Base-by-base conservation (phyloP, 2,888 invertebrate genomes). In the Andrena minutula region DNA sequence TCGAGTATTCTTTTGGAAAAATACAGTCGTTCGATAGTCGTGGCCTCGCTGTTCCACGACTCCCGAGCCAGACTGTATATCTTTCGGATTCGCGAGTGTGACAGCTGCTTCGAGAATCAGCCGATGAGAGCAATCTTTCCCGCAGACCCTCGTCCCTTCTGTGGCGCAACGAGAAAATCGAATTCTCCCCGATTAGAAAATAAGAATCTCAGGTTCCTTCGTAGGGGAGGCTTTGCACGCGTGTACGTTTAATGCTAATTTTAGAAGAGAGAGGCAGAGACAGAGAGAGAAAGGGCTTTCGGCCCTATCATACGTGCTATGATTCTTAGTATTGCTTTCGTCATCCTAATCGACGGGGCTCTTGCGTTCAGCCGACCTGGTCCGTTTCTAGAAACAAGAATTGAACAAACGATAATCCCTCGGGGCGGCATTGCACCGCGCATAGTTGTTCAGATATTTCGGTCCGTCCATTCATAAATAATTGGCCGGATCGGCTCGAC, bases 331-430 rank as follows among this genome's bases (percentile, higher is more conserved):
- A 89, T 89, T 89, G 90, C 89, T 90, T 90, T 89, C 71, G 86
- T 86, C 88, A 81, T 88, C 85, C 82, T 89, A 86, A 87, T 83
- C 83, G 89, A 84, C 83, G 89, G 70, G 79, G 77, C 68, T 85
- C 86, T 81, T 86, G 84, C 74, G 80, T 85, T 92, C 91, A 92
- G 88, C 92, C 93, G 80, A 91, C 86, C 78, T 91, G 91, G 88
- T 93, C 92, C 89, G 91, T 91, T 79, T 93, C 93, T 93, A 90
- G 85, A 93, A 93, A 90, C 90, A 93, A 87, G 92, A 92, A 92
- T 79, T 82, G 63, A 83, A 86, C 41, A 88, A 86, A 87, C 78
- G 80, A 88, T 84, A 82, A 87, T 85, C 82, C 79, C 84, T 88
- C 86, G 83, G 83, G 82, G 71, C 35, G 61, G 35, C 23, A 28